A percentile compares a stretch with the other conserved stretches of the same genome.
These are phyloP conservation scores for Neosilurus hyrtlii DNA, from an alignment of 2,797 vertebrate species.

Conservation along the genomic window DNA sequence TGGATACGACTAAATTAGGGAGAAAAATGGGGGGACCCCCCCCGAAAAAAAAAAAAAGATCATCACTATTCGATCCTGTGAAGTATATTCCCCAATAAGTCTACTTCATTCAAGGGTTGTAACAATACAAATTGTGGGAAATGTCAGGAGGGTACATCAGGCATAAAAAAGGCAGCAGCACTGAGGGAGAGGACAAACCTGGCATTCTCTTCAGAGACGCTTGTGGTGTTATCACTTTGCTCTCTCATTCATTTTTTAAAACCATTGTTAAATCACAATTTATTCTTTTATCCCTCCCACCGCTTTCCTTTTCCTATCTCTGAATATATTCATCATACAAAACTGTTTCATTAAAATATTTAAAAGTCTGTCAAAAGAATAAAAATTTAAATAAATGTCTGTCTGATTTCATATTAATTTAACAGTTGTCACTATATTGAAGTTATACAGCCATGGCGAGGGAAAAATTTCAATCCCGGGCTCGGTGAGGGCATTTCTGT, in stretches of 20 bases:
- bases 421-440: neutral
- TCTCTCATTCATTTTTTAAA: neutral
- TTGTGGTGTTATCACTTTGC: neutral
- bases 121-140: neutral
- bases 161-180: no score
- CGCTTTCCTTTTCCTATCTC: neutral
- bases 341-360: neutral
- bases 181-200: neutral
- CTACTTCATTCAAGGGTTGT: neutral
- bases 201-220: neutral
- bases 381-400: neutral
- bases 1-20: no score
- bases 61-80: no score
- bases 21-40: no score
- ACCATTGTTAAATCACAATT: neutral
- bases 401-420: neutral
- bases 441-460: neutral
- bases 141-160: neutral
- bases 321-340: conserved; percentile 1
- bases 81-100: neutral
- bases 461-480: no score
- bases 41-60: no score
- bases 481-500: no score
- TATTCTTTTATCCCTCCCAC: neutral
- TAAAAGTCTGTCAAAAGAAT: neutral